A percentile compares a stretch with the other conserved stretches of the same genome.
phyloP scores from a whole-genome alignment of 2,888 invertebrate genomes.

The Machimus rusticus region DNA sequence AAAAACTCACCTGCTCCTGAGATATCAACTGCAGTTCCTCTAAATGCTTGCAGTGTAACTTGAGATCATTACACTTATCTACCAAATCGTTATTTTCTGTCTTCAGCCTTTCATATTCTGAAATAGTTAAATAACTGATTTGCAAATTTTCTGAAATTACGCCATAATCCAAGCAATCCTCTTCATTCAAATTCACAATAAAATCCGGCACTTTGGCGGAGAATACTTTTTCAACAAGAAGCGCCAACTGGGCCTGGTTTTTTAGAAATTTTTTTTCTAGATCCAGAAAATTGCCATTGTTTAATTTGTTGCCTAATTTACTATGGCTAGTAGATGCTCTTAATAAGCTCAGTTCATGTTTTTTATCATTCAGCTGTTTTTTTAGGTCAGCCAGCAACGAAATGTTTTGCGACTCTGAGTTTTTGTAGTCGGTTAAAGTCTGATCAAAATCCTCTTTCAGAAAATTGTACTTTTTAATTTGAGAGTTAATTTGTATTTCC shows the following conservation, averaged over 20 bases:
- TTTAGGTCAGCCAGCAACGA: conserved; percentile 52
- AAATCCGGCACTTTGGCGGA: conserved; percentile 48
- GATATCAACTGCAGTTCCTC: conserved; percentile 57
- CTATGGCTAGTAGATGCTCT: conserved; percentile 42
- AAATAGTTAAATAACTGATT: conserved; percentile 56
- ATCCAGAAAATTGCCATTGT: conserved; percentile 52
- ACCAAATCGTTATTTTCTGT: conserved; percentile 49
- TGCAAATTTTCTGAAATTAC: conserved; percentile 58
- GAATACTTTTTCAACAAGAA: conserved; percentile 53
- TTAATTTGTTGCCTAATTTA: conserved; percentile 33
- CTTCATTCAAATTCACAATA: conserved; percentile 18
- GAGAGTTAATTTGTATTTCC: conserved; percentile 53
- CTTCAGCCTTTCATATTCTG: conserved; percentile 55
- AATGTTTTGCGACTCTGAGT: conserved; percentile 54
- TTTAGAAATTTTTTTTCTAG: conserved; percentile 53
- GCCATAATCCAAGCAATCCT: conserved; percentile 53
- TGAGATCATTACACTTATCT: conserved; percentile 51
- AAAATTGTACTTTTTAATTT: conserved; percentile 54
- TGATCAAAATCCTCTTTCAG: conserved; percentile 58
- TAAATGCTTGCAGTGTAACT: conserved; percentile 54
- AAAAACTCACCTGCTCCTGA: conserved; percentile 54
- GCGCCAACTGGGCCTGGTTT: conserved; percentile 56
- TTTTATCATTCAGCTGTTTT: conserved; percentile 52
- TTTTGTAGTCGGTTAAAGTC: conserved; percentile 52
- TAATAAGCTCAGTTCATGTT: conserved; percentile 49